Conservation (phyloP, 1,140 invertebrate genomes). For the Papilio glaucus region DNA sequence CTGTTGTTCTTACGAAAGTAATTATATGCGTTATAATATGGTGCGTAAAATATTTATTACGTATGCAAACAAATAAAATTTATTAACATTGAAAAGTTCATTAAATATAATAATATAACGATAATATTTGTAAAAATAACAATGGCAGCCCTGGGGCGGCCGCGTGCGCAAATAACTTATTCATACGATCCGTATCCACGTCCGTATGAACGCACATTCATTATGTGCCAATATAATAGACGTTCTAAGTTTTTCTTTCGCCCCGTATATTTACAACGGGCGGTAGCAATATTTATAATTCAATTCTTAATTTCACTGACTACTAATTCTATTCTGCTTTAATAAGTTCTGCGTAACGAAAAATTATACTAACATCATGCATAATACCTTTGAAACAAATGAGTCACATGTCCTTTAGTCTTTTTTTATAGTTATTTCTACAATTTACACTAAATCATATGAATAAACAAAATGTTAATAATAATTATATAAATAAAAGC, state of each 20-base stretch:
- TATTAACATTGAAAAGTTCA: background rate
- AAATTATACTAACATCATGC: background rate
- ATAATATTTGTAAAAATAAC: conserved; percentile 21
- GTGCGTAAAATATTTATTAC: background rate
- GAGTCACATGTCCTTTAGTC: background rate
- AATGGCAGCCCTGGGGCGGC: conserved; percentile 45
- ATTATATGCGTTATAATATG: background rate
- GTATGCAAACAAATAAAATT: background rate
- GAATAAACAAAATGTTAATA: too few species aligned
- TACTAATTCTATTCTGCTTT: conserved; percentile 19
- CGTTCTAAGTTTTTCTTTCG: conserved; percentile 37
- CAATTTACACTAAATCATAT: too few species aligned
- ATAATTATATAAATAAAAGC: too few species aligned
- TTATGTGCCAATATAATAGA: conserved; percentile 45
- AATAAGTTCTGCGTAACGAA: background rate
- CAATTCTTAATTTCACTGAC: conserved; percentile 14
- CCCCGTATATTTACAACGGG: conserved; percentile 34
- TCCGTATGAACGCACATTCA: conserved; percentile 40
- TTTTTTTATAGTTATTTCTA: background rate
- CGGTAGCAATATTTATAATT: conserved; percentile 37
- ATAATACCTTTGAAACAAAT: background rate
- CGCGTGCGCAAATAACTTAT: conserved; percentile 61
- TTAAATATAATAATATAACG: background rate
- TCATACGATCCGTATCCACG: conserved; percentile 51
- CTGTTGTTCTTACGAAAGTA: too few species aligned